A percentile compares a stretch with the other conserved stretches of the same genome.
phyloP scores from a whole-genome alignment of 2,797 vertebrate genomes.

The Sitta carolinensis region DNA sequence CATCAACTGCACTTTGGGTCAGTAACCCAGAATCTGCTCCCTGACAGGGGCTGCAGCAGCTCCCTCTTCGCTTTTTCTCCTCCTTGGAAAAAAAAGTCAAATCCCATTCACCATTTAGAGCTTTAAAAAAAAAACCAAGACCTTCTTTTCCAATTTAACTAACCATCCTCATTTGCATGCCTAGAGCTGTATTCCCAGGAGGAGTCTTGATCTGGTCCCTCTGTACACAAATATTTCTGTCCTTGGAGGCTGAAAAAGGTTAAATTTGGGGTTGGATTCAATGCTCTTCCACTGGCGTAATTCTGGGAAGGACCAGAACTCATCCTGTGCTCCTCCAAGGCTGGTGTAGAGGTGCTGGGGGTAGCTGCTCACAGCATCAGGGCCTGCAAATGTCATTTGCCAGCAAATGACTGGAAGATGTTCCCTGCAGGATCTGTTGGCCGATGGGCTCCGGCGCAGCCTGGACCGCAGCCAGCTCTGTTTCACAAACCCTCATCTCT shows the following conservation, averaged over 20 bases:
- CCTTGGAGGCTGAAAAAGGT: not conserved
- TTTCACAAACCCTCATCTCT: conserved; percentile 9
- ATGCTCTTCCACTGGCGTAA: rapidly evolving
- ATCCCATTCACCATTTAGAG: not conserved
- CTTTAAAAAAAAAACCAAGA: not conserved
- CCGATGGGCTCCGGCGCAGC: not conserved
- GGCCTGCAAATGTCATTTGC: conserved; percentile 23
- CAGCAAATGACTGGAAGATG: not conserved
- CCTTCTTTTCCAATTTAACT: not conserved
- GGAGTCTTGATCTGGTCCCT: not conserved
- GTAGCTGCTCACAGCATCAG: not conserved
- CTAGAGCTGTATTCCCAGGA: not conserved
- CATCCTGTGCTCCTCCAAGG: not conserved
- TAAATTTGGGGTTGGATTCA: not conserved
- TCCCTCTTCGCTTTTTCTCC: not conserved
- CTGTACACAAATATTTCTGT: not conserved
- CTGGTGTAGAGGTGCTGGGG: not conserved
- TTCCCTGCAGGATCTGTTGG: conserved; percentile 14
- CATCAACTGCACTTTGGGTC: not conserved
- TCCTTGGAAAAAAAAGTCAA: not conserved
- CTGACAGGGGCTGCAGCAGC: rapidly evolving
- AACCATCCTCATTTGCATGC: not conserved
- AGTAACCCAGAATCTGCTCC: not conserved
- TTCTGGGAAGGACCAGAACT: not conserved
- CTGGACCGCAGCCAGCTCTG: not conserved